phyloP scores from a whole-genome alignment of 2,888 invertebrate species.

The Scrobipalpa atriplicella region DNA sequence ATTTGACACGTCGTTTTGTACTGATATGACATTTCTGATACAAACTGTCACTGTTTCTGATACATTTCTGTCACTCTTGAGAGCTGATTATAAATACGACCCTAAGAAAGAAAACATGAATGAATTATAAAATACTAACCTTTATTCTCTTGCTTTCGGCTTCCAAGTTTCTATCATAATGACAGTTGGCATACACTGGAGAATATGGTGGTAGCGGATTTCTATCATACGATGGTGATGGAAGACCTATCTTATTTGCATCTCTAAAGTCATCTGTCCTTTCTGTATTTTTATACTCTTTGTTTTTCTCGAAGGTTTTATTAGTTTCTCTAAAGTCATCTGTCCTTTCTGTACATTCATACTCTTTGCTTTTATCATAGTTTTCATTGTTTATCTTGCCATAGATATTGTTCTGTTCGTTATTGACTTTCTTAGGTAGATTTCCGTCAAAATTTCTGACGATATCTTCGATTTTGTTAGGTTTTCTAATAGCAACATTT shows the following conservation, averaged over 20 bases:
- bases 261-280: slow-evolving; percentile 45
- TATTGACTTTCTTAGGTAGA: slow-evolving; percentile 70
- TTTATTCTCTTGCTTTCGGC: slow-evolving; percentile 67
- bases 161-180: slow-evolving; percentile 72
- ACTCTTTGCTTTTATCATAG: slow-evolving; percentile 35
- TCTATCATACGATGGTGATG: slow-evolving; percentile 64
- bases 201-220: slow-evolving; percentile 72
- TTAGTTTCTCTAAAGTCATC: slow-evolving; percentile 47
- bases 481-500: slow-evolving; percentile 70
- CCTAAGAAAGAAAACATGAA: no score
- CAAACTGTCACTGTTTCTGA: no score
- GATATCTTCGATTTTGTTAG: slow-evolving; percentile 74
- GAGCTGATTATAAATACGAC: no score
- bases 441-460: slow-evolving; percentile 78
- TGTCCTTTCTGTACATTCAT: slow-evolving; percentile 47
- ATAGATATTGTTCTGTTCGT: slow-evolving; percentile 68
- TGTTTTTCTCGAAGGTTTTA: slow-evolving; percentile 32
- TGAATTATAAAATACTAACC: slow-evolving; percentile 50
- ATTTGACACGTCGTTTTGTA: no score
- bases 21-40: no score
- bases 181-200: slow-evolving; percentile 65
- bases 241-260: slow-evolving; percentile 41
- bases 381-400: slow-evolving; percentile 65
- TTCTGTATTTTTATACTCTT: slow-evolving; percentile 45
- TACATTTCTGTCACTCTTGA: no score